Evolutionary conservation across 2,113 vertebrate genomes (phyloP).

Genomic region (Clinocottus analis): DNA sequence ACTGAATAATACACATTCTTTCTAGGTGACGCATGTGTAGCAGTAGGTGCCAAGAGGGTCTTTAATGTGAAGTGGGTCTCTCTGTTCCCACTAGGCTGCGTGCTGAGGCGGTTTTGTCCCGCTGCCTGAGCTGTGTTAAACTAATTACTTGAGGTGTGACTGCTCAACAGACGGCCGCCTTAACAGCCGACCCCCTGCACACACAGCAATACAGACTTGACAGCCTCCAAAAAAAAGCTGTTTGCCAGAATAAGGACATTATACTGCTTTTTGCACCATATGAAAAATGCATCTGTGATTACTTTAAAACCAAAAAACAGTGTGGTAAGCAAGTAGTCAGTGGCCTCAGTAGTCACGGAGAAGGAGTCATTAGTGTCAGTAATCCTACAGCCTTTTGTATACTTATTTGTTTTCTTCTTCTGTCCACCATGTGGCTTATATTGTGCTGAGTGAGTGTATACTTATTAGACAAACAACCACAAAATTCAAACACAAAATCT

Average conservation of each 20-base stretch:
- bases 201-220: slow-evolving; percentile 57
- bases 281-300: slow-evolving; percentile 14
- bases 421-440: background rate
- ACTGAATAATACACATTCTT: slow-evolving; percentile 68
- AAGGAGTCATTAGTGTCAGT: background rate
- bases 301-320: slow-evolving; percentile 8
- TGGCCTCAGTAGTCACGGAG: background rate
- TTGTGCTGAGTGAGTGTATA: background rate
- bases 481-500: background rate
- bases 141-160: slow-evolving; percentile 84
- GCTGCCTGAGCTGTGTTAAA: slow-evolving; percentile 74
- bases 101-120: slow-evolving; percentile 61
- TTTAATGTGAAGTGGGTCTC: slow-evolving; percentile 64
- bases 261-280: slow-evolving; percentile 4
- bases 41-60: slow-evolving; percentile 63
- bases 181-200: slow-evolving; percentile 80
- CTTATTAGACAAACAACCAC: background rate
- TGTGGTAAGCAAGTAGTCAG: slow-evolving; percentile 5
- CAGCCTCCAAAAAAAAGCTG: background rate
- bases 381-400: too few relatives aligned
- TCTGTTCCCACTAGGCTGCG: slow-evolving; percentile 54
- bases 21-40: slow-evolving; percentile 57
- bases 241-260: background rate
- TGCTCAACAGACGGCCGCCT: slow-evolving; percentile 74
- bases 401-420: too few relatives aligned